Conservation (phyloP, 2,888 invertebrate genomes). For the Thysanoteuthis rhombus region DNA sequence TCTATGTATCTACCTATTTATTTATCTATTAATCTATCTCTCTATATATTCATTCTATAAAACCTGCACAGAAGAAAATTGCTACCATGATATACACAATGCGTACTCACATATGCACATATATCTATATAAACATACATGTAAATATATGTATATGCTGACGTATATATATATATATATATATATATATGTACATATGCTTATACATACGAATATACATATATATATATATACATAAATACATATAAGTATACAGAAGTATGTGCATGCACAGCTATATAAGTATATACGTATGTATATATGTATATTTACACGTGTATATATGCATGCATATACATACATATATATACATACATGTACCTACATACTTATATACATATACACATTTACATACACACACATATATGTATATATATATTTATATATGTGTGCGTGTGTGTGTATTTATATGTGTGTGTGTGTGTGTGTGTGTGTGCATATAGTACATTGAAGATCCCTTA, state of each 20-base stretch:
- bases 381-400: neutral
- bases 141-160: too few species aligned
- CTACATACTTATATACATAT: neutral
- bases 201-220: neutral
- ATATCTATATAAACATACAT: neutral
- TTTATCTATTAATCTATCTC: too few species aligned
- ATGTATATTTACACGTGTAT: neutral
- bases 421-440: neutral
- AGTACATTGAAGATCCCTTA: neutral
- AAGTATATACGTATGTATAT: neutral
- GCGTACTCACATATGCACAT: too few species aligned
- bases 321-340: neutral
- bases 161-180: neutral
- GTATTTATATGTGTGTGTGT: neutral
- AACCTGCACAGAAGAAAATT: too few species aligned
- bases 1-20: too few species aligned
- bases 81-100: too few species aligned
- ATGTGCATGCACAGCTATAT: neutral
- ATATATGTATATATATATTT: neutral
- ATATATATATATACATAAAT: neutral
- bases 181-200: neutral
- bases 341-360: neutral
- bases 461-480: neutral
- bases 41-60: too few species aligned
- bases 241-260: neutral